Percentiles rank a stretch among this genome's conserved stretches.
Evolutionary conservation across 2,888 invertebrate species (phyloP).

Genomic region (Dendrolimus houi): DNA sequence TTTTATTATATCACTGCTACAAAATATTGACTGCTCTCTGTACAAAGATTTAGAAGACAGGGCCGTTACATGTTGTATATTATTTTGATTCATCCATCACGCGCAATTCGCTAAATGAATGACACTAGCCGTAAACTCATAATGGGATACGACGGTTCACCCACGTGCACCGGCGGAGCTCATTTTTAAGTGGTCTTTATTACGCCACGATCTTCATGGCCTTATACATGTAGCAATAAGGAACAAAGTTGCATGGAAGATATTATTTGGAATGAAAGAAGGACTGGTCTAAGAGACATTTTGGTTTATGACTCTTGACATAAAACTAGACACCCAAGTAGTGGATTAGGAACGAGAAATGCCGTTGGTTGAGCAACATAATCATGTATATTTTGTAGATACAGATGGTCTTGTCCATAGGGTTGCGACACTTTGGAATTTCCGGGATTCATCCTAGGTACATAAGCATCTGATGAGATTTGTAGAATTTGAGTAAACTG

Average conservation of each 20-base stretch:
- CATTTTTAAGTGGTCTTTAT: constrained; percentile 5
- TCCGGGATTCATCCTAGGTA: no score
- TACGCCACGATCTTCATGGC: constrained; percentile 10
- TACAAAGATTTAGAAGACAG: no score
- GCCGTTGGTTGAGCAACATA: constrained; percentile 48
- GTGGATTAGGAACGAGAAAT: constrained; percentile 56
- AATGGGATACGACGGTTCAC: constrained; percentile 49
- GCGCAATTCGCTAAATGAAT: constrained; percentile 62
- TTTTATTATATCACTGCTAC: no score
- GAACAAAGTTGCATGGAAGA: constrained; percentile 17
- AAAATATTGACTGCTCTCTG: no score
- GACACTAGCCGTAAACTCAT: constrained; percentile 55
- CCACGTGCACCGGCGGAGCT: constrained; percentile 39
- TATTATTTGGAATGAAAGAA: constrained; percentile 7
- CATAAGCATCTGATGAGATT: no score
- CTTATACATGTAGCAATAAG: constrained; percentile 21
- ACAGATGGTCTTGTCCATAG: not conserved
- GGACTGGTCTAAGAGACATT: constrained; percentile 30
- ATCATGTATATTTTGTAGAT: not conserved
- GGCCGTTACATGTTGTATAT: constrained; percentile 25
- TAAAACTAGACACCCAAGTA: constrained; percentile 73
- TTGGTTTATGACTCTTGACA: constrained; percentile 50
- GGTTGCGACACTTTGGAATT: not conserved
- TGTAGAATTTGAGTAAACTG: no score
- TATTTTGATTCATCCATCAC: constrained; percentile 42